A percentile compares a stretch with the other conserved stretches of the same genome.
Conservation (phyloP, 2,113 vertebrate genomes). For the Origma solitaria region DNA sequence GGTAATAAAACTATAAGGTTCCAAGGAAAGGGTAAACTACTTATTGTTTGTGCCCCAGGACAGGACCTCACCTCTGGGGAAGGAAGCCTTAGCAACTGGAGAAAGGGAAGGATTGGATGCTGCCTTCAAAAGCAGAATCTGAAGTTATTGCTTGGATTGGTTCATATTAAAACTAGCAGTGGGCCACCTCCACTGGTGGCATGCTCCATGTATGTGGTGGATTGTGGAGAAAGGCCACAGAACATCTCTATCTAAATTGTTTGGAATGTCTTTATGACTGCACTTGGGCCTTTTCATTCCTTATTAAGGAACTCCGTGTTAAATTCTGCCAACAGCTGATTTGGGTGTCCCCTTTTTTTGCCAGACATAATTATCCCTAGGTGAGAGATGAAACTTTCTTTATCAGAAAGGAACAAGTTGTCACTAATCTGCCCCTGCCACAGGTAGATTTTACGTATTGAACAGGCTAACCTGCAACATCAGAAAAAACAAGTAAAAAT, state of each 20-base stretch:
- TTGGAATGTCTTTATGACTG: background rate
- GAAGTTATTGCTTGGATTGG: background rate
- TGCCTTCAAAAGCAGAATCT: background rate
- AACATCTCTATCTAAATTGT: no score
- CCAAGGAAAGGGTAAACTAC: background rate
- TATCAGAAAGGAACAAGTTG: background rate
- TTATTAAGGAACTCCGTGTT: background rate
- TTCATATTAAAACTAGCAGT: background rate
- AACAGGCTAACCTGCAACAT: background rate
- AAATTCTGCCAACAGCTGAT: background rate
- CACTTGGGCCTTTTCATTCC: background rate
- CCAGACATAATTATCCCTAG: background rate
- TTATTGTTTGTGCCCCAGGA: background rate
- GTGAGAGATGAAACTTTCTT: background rate
- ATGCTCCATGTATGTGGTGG: rapidly evolving
- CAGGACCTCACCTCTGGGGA: background rate
- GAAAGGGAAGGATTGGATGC: background rate
- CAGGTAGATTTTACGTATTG: background rate
- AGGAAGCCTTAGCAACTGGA: background rate
- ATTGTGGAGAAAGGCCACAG: background rate
- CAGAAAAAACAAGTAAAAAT: background rate
- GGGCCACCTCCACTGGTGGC: background rate
- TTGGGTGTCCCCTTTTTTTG: background rate
- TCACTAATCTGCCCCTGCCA: background rate
- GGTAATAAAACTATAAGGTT: background rate